Evolutionary conservation across 2,113 vertebrate species (phyloP).

Genomic region (Aegotheles bennettii): DNA sequence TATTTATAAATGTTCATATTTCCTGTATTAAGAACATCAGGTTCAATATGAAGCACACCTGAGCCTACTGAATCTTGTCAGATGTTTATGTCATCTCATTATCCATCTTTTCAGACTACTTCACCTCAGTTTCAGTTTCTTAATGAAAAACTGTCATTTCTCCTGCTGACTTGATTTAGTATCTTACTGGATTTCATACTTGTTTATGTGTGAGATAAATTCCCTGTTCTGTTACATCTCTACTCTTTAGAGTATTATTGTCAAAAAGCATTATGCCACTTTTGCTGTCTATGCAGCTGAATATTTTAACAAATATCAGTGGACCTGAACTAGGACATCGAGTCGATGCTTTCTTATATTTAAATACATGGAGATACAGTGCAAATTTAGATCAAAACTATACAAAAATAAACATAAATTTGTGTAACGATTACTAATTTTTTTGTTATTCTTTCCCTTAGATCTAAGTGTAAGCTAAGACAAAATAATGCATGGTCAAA

Average conservation of each 20-base stretch:
- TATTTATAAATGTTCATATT: slow-evolving; percentile 17
- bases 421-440: not conserved
- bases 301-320: not conserved
- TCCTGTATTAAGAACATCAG: not conserved
- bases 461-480: not conserved
- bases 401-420: not conserved
- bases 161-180: slow-evolving; percentile 20
- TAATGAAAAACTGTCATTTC: not conserved
- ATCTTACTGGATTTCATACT: not conserved
- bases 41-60: slow-evolving; percentile 36
- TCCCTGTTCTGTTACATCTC: not conserved
- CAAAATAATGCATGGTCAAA: not conserved
- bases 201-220: not conserved
- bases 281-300: not conserved
- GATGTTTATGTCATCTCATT: slow-evolving; percentile 32
- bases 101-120: slow-evolving; percentile 22
- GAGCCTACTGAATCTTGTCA: slow-evolving; percentile 39
- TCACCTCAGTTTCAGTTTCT: slow-evolving; percentile 19
- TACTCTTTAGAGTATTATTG: not conserved
- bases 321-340: not conserved
- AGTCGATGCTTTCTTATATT: not conserved
- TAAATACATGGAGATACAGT: not conserved
- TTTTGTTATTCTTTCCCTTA: not conserved
- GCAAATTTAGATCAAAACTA: not conserved
- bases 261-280: not conserved